These are phyloP conservation scores for Halictus rubicundus DNA, from an alignment of 1,140 invertebrate genomes.

Conservation along the genomic window DNA sequence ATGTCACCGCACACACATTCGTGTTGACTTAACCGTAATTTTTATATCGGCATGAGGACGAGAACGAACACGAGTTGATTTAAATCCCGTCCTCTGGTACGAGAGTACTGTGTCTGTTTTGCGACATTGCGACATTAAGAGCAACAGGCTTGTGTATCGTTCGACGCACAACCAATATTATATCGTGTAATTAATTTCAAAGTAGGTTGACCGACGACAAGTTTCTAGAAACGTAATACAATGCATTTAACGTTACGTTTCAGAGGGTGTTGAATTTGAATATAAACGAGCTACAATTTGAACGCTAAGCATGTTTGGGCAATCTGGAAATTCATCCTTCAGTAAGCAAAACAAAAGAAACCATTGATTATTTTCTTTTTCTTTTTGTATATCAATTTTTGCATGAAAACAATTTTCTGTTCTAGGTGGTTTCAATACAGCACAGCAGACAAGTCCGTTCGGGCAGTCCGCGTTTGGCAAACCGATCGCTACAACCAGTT, in stretches of 20 bases:
- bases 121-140: neutral
- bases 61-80: no score
- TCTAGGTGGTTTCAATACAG: conserved; percentile 71
- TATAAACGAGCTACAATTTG: neutral
- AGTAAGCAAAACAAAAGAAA: conserved; percentile 55
- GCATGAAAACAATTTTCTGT: neutral
- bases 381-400: conserved; percentile 1
- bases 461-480: conserved; percentile 80
- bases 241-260: neutral
- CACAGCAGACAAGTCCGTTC: conserved; percentile 78
- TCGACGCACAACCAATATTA: neutral
- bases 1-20: neutral
- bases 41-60: neutral
- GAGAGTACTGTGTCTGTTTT: neutral
- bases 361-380: neutral
- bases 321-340: conserved; percentile 69
- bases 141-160: neutral
- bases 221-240: neutral
- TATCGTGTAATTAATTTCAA: neutral
- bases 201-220: neutral
- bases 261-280: neutral
- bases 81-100: no score
- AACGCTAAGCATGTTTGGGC: conserved; percentile 69
- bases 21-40: neutral
- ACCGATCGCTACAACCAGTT: conserved; percentile 78